A percentile compares a stretch with the other conserved stretches of the same genome.
Conservation (phyloP, 2,113 vertebrate genomes). For the Sinosuthora webbiana region DNA sequence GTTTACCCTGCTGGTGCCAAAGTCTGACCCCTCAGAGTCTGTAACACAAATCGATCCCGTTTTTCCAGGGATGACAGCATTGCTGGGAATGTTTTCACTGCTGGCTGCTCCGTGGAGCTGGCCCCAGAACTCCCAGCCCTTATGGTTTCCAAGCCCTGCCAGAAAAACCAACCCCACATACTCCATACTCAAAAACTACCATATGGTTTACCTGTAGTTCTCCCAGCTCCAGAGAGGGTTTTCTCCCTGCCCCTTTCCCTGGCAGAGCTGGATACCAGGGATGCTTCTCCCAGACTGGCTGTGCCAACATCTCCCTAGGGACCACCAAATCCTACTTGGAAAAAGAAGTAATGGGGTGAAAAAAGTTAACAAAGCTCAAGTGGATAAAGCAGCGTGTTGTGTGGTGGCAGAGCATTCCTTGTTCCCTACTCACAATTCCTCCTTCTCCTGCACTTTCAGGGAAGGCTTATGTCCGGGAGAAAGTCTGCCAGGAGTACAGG, state of each 20-base stretch:
- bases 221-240: neutral
- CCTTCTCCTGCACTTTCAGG: slow-evolving; percentile 56
- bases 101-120: fast-evolving
- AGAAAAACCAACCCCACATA: fast-evolving
- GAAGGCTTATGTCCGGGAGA: slow-evolving; percentile 70
- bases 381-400: fast-evolving
- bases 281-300: fast-evolving
- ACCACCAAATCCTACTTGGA: neutral
- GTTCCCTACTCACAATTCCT: neutral
- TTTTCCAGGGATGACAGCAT: neutral
- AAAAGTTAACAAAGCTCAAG: too few species aligned
- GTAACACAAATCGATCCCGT: fast-evolving
- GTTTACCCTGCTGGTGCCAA: neutral
- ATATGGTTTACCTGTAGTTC: neutral
- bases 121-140: neutral
- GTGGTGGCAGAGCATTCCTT: neutral
- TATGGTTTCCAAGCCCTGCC: neutral
- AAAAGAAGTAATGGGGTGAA: neutral
- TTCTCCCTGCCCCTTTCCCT: neutral
- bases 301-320: neutral
- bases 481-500: slow-evolving; percentile 73
- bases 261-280: neutral
- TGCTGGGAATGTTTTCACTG: neutral
- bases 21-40: neutral
- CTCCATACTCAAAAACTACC: neutral